Base-by-base conservation (phyloP, 2,888 invertebrate genomes). In the Carterocephalus palaemon region DNA sequence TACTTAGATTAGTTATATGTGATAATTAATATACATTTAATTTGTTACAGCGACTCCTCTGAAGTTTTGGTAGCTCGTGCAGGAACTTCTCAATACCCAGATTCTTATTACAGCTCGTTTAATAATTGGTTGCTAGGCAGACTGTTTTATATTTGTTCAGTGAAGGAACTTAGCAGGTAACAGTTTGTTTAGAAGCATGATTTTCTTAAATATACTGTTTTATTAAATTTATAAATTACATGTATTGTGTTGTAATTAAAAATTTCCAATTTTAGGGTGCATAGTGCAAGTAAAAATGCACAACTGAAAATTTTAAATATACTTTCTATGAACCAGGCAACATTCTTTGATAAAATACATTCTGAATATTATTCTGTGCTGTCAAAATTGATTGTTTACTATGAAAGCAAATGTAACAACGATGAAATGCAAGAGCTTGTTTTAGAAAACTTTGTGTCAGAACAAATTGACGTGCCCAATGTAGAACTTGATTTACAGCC, bases 51-150 rank as follows among this genome's bases (percentile, higher is more conserved):
- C 31, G 88, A 89, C 50, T 88, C 85, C 60, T 85, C 88, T 2
- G 88, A 88, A 59, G 88, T 89, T 6, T 75, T 90, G 40, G 85
- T 90, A 1, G 88, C 86, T 32, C 70, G 80, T 29, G 69, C 78
- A 24, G 84, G 89, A 2, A 64, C 70, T 33, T 68, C 75, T 1
- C 76, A 74, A 47, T 73, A 80, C 54, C 78, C 85, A 15, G 85
- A 84, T 49, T 67, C 72, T 26, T 78, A 85, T 54, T 88, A 89
- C 56, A 69, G 75, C 59, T 71, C 89, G 1, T 92, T 92, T 54
- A 90, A 90, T 41, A 88, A 88, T 8, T 92, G 92, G 92, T 67
- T 92, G 1, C 75, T 92, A 41, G 92, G 92, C n/a, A 81, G 89
- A 60, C 77, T 92, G 56, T 91, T 91, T 64, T 90, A 90, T 73